Evolutionary conservation across 2,797 vertebrate species (phyloP).

Genomic region (Enteromius unitaeniatus): DNA sequence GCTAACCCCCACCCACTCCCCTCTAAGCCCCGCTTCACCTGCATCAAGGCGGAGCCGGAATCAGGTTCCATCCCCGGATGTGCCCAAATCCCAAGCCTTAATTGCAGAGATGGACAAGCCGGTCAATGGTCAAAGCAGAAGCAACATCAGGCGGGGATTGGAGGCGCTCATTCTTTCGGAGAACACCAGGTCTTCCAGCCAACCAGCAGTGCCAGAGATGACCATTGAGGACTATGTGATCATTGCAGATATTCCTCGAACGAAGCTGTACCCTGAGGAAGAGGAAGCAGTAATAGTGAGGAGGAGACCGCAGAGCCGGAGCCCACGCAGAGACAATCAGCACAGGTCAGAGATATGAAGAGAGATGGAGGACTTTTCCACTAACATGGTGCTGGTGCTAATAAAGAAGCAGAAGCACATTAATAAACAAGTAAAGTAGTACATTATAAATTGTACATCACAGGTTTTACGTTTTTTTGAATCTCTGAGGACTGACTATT

Average conservation of each 20-base stretch:
- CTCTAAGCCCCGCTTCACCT: slow-evolving; percentile 66
- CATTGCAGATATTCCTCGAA: slow-evolving; percentile 89
- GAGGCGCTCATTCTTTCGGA: slow-evolving; percentile 72
- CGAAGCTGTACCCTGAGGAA: slow-evolving; percentile 80
- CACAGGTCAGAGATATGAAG: slow-evolving; percentile 69
- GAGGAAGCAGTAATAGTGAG: slow-evolving; percentile 67
- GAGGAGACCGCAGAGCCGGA: slow-evolving; percentile 80
- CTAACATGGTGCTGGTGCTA: neutral
- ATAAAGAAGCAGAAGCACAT: neutral
- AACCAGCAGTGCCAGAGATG: slow-evolving; percentile 76
- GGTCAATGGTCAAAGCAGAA: slow-evolving; percentile 71
- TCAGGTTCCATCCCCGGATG: slow-evolving; percentile 45
- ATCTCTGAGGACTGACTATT: neutral
- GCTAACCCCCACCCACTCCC: slow-evolving; percentile 74
- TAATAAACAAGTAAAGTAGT: neutral
- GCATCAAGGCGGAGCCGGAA: slow-evolving; percentile 56
- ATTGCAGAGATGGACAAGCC: slow-evolving; percentile 61
- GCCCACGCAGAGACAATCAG: slow-evolving; percentile 88
- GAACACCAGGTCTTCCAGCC: slow-evolving; percentile 64
- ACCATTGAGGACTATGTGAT: slow-evolving; percentile 87
- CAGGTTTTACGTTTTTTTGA: neutral
- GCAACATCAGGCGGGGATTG: slow-evolving; percentile 73
- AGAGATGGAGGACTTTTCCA: neutral
- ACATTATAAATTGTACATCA: too few relatives aligned
- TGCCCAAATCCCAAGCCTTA: slow-evolving; percentile 53